These are phyloP conservation scores for Oreochromis grahami DNA, from an alignment of 2,797 vertebrate species.

Conservation along the genomic window DNA sequence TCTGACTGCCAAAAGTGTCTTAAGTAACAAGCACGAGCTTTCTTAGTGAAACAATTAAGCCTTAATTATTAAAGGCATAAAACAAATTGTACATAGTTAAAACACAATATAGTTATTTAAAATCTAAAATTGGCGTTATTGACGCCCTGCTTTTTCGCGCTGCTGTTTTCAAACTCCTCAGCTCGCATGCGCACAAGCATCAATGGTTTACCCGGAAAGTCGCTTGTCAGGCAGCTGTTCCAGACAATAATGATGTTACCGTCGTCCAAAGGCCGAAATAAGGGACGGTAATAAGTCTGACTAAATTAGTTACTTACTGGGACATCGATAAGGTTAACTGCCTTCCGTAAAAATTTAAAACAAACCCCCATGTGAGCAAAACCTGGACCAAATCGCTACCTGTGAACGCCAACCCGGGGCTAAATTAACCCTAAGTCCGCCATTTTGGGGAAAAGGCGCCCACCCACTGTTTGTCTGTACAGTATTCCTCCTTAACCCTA, in stretches of 20 bases:
- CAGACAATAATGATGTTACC: background rate
- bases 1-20: background rate
- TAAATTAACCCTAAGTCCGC: accelerated
- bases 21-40: background rate
- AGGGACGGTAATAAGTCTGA: background rate
- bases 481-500: background rate
- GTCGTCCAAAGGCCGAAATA: background rate
- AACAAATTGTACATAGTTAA: background rate
- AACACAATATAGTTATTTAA: accelerated
- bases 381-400: background rate
- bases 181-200: background rate
- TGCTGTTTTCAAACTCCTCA: constrained; percentile 2
- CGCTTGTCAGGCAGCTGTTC: background rate
- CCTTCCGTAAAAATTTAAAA: background rate
- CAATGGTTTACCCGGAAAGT: accelerated
- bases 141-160: constrained; percentile 12
- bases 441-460: background rate
- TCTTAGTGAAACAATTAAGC: background rate
- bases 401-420: accelerated
- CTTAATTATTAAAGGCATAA: background rate
- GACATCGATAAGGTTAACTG: background rate
- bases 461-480: background rate
- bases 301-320: background rate
- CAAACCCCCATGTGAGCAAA: background rate
- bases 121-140: background rate